phyloP scores from a whole-genome alignment of 1,140 invertebrate genomes.

The Hermatobates lingyangjiaoensis region DNA sequence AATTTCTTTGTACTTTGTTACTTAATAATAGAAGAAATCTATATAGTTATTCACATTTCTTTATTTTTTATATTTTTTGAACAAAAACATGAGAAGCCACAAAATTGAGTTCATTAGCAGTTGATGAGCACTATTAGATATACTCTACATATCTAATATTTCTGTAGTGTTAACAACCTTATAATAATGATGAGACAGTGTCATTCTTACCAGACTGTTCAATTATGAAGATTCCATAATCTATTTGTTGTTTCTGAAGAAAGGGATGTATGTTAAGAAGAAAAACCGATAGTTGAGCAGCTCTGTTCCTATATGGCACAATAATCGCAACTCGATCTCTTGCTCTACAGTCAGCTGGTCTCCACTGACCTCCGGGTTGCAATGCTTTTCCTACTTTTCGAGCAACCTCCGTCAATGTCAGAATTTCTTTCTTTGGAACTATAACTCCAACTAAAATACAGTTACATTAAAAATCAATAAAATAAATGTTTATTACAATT shows the following conservation, averaged over 20 bases:
- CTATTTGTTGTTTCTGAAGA: conserved; percentile 70
- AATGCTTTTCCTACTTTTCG: conserved; percentile 18
- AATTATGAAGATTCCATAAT: conserved; percentile 89
- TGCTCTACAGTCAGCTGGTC: conserved; percentile 52
- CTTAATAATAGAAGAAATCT: no score
- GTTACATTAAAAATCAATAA: conserved; percentile 4
- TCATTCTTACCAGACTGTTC: conserved; percentile 52
- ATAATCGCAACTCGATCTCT: conserved; percentile 69
- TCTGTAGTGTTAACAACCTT: no score
- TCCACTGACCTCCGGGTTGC: conserved; percentile 50
- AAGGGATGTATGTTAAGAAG: conserved; percentile 81
- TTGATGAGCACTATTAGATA: no score
- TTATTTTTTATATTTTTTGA: no score
- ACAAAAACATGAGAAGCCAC: no score
- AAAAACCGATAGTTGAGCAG: conserved; percentile 62
- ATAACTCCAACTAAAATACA: conserved; percentile 15
- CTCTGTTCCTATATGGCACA: conserved; percentile 60
- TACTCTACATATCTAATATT: no score
- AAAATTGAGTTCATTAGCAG: no score
- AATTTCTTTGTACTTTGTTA: no score
- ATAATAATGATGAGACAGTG: no score
- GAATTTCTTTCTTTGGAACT: conserved; percentile 9
- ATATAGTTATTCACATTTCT: no score
- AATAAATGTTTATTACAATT: not conserved
- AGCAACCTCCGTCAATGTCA: conserved; percentile 8